Percentiles rank a stretch among this genome's conserved stretches.
Conservation (phyloP, 2,797 vertebrate species). For the Clarias fuscus region DNA sequence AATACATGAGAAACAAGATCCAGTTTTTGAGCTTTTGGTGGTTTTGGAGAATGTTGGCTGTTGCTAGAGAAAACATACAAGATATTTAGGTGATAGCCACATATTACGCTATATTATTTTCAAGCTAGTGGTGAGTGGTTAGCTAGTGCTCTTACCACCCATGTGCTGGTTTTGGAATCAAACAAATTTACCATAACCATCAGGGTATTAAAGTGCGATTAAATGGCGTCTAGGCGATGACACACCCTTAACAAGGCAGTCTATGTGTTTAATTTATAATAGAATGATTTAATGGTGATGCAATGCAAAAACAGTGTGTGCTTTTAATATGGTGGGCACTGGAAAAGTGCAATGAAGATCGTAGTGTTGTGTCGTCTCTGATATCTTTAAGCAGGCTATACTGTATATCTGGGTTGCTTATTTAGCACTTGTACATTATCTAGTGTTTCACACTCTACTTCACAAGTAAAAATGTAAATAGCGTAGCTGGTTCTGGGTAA, state of each 20-base stretch:
- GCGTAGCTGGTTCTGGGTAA: constrained; percentile 2
- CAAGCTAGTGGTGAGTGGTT: constrained; percentile 26
- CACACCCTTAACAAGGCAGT: constrained; percentile 62
- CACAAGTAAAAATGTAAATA: neutral
- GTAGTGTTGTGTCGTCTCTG: constrained; percentile 18
- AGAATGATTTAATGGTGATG: constrained; percentile 53
- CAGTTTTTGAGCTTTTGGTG: constrained; percentile 50
- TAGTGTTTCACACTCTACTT: neutral
- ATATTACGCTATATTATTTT: constrained; percentile 26
- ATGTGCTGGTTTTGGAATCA: constrained; percentile 36
- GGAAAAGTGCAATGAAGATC: constrained; percentile 56
- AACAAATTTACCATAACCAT: constrained; percentile 54
- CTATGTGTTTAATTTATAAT: constrained; percentile 69
- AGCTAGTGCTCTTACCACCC: constrained; percentile 3
- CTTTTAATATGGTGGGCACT: constrained; percentile 59
- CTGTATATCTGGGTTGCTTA: neutral
- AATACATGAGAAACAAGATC: constrained; percentile 32
- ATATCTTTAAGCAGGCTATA: neutral
- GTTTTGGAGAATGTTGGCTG: constrained; percentile 50
- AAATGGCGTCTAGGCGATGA: constrained; percentile 66
- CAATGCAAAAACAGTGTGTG: constrained; percentile 50
- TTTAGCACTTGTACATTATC: neutral
- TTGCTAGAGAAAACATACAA: constrained; percentile 35
- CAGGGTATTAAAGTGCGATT: constrained; percentile 62
- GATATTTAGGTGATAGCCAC: constrained; percentile 31